These are phyloP conservation scores for Arothron firmamentum DNA, from an alignment of 2,113 vertebrate genomes.

Conservation along the genomic window DNA sequence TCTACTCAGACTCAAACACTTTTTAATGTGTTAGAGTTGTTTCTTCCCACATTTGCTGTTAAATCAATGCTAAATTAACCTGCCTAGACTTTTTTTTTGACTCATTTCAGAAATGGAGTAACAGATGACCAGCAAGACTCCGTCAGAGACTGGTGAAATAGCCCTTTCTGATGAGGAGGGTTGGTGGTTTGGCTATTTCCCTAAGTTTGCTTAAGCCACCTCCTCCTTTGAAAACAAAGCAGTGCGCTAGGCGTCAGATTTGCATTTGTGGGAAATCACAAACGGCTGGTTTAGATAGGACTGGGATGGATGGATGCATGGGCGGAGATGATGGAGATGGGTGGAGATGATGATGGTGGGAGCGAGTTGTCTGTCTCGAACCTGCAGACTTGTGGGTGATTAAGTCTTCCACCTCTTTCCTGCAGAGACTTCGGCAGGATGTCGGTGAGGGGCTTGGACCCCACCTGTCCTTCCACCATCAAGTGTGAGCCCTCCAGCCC, in stretches of 20 bases:
- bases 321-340: constrained; percentile 33
- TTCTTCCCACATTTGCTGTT: no score
- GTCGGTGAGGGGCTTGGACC: constrained; percentile 95
- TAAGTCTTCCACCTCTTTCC: not conserved
- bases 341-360: not conserved
- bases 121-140: no score
- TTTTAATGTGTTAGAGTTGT: no score
- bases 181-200: constrained; percentile 56
- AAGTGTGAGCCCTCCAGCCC: constrained; percentile 96
- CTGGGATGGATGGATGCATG: constrained; percentile 27
- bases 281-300: constrained; percentile 55
- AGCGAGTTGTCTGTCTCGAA: not conserved
- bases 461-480: constrained; percentile 89
- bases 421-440: constrained; percentile 92
- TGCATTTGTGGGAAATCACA: constrained; percentile 66
- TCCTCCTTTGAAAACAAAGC: constrained; percentile 60
- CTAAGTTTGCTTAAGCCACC: constrained; percentile 63
- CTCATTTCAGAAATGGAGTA: no score
- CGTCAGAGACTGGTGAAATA: not conserved
- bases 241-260: constrained; percentile 60
- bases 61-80: no score
- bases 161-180: not conserved
- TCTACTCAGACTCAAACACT: no score
- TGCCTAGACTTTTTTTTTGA: no score
- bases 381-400: not conserved